Conservation (phyloP, 2,888 invertebrate species). For the Leptopilina myrica region DNA sequence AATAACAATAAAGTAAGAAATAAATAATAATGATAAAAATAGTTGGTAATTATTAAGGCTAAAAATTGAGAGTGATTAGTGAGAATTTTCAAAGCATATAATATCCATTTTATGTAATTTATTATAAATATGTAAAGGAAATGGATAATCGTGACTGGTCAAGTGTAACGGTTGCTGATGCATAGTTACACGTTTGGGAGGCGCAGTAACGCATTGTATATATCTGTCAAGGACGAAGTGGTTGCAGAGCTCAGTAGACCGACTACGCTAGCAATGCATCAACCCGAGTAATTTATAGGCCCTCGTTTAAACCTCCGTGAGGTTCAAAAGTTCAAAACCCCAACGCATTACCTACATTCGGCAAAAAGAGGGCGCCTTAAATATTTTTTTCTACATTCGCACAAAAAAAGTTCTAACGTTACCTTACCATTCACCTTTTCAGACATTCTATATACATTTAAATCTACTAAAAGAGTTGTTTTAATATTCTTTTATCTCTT, state of each 20-base stretch:
- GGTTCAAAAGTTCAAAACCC: constrained; percentile 67
- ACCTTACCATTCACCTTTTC: too few relatives aligned
- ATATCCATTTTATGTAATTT: too few relatives aligned
- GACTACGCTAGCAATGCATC: constrained; percentile 68
- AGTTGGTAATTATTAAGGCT: too few relatives aligned
- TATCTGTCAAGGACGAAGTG: constrained; percentile 61
- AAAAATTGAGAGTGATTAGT: too few relatives aligned
- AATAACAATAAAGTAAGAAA: too few relatives aligned
- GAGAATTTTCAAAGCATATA: too few relatives aligned
- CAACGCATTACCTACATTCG: constrained; percentile 10
- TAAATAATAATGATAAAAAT: too few relatives aligned
- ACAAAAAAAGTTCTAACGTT: too few relatives aligned
- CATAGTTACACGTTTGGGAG: constrained; percentile 51
- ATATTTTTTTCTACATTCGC: neutral
- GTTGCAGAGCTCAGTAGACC: constrained; percentile 65
- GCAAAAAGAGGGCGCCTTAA: neutral
- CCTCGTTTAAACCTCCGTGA: constrained; percentile 67
- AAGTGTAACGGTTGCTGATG: constrained; percentile 47
- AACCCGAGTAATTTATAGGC: constrained; percentile 70
- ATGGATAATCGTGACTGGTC: constrained; percentile 41
- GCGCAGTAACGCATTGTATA: constrained; percentile 50
- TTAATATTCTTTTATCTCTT: too few relatives aligned
- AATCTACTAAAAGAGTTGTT: too few relatives aligned
- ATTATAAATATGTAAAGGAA: neutral
- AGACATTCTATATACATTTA: too few relatives aligned